Evolutionary conservation across 2,113 vertebrate genomes (phyloP).

Genomic region (Charadrius vociferus): DNA sequence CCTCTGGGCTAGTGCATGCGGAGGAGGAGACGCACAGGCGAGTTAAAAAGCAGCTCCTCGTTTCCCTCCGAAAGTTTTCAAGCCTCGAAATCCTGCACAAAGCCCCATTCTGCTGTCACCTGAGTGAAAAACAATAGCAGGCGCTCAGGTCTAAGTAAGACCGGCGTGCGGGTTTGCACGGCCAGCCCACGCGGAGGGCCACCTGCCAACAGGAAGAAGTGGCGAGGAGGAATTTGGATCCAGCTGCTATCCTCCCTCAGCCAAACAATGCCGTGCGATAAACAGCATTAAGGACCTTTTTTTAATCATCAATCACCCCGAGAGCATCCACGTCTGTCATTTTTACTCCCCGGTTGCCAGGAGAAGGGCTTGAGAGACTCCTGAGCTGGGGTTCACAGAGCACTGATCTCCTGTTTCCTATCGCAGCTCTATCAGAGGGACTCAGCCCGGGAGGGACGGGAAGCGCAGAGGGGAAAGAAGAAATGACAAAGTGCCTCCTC

Average conservation of each 20-base stretch:
- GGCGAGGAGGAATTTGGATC: conserved; percentile 42
- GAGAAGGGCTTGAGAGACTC: conserved; percentile 10
- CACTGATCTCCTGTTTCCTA: neutral
- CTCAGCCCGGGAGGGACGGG: neutral
- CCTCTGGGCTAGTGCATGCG: neutral
- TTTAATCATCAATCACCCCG: neutral
- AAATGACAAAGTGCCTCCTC: neutral
- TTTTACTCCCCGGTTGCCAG: neutral
- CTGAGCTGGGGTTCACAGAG: neutral
- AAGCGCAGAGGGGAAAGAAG: neutral
- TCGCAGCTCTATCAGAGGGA: neutral
- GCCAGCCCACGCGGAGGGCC: neutral
- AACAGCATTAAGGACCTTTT: conserved; percentile 4
- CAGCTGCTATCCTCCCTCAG: conserved; percentile 24
- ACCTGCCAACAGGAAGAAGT: conserved; percentile 54
- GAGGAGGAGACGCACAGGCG: neutral
- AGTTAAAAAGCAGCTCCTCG: neutral
- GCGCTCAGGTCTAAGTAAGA: neutral
- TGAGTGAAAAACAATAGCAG: neutral
- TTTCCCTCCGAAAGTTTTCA: neutral
- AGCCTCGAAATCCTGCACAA: neutral
- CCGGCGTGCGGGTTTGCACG: neutral
- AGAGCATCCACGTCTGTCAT: neutral
- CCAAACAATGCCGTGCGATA: neutral
- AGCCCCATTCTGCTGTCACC: neutral